Conservation (phyloP, 2,113 vertebrate species). For the rat (Rattus norvegicus) region DNA sequence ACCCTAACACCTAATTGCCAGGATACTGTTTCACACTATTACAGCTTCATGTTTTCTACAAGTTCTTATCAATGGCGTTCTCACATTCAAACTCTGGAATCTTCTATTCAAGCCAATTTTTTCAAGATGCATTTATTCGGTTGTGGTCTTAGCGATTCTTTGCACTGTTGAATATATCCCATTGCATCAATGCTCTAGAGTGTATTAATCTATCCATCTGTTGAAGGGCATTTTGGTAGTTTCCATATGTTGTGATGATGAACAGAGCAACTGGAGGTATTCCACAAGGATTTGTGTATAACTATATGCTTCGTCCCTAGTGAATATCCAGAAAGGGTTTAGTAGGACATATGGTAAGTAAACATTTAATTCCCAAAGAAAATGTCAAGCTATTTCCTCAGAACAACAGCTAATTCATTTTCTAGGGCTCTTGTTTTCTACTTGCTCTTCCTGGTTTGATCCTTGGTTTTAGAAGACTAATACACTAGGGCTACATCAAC, state of each 20-base stretch:
- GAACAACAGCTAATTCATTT: neutral
- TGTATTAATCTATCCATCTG: neutral
- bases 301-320: neutral
- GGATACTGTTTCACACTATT: neutral
- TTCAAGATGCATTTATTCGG: neutral
- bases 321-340: neutral
- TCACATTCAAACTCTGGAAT: neutral
- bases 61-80: neutral
- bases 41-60: neutral
- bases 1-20: neutral
- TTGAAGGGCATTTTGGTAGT: neutral
- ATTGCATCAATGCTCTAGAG: neutral
- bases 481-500: rapidly evolving
- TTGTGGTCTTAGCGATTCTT: neutral
- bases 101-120: neutral
- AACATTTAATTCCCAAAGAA: neutral
- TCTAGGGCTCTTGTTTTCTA: neutral
- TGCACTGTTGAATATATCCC: neutral
- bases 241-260: neutral
- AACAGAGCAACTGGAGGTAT: neutral
- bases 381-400: neutral
- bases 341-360: neutral
- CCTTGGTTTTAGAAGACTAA: neutral
- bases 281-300: neutral
- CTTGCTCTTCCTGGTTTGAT: neutral